These are phyloP conservation scores for Micrastur ruficollis DNA, from an alignment of 2,797 vertebrate genomes.

Conservation along the genomic window DNA sequence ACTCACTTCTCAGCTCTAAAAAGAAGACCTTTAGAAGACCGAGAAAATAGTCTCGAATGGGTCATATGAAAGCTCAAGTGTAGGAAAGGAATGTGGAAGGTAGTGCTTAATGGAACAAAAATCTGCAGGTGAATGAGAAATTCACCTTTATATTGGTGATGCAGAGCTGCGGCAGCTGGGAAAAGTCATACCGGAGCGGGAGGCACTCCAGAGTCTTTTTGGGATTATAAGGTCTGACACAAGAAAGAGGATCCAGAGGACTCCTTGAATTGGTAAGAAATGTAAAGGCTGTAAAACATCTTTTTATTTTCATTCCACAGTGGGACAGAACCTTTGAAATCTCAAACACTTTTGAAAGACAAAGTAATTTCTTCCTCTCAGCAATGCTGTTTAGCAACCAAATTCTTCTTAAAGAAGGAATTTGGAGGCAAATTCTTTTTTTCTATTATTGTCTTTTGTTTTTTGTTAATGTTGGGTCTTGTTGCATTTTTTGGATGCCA, in stretches of 20 bases:
- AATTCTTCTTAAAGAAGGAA: conserved; percentile 2
- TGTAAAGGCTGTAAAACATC: background rate
- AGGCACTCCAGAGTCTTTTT: background rate
- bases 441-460: background rate
- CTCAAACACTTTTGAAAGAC: background rate
- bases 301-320: background rate
- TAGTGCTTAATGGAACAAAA: background rate
- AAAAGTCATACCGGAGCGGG: background rate
- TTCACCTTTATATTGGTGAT: background rate
- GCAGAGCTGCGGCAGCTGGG: background rate
- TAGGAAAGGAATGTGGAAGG: background rate
- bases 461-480: background rate
- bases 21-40: background rate
- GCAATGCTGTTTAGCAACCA: background rate
- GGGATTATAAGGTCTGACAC: background rate
- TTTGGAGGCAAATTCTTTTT: background rate
- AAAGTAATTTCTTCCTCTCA: background rate
- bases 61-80: background rate
- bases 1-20: background rate
- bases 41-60: background rate
- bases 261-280: background rate
- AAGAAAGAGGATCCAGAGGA: background rate
- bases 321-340: background rate
- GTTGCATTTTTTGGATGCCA: background rate
- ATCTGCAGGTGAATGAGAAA: background rate